phyloP scores from a whole-genome alignment of 2,888 invertebrate species.

The Volucella bombylans region DNA sequence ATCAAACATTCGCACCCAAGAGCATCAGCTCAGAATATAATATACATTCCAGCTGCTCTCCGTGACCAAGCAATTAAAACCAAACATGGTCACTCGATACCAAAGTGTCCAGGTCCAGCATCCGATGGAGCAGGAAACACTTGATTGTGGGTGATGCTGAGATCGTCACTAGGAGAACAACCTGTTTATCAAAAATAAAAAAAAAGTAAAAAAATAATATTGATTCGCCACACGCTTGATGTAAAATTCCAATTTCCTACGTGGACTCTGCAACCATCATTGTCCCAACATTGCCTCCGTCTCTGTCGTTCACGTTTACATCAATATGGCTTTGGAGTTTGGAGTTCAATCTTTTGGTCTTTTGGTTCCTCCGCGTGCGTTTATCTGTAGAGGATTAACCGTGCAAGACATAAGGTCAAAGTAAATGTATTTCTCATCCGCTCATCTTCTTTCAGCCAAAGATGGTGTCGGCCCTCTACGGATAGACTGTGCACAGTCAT shows the following conservation, averaged over 20 bases:
- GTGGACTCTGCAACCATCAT: conserved; percentile 13
- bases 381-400: conserved; percentile 69
- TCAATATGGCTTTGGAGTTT: conserved; percentile 45
- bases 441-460: conserved; percentile 58
- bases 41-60: conserved; percentile 11
- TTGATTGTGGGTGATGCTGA: conserved; percentile 59
- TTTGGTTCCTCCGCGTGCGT: conserved; percentile 57
- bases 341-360: conserved; percentile 29
- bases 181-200: conserved; percentile 62
- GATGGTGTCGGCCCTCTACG: conserved; percentile 56
- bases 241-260: conserved; percentile 60
- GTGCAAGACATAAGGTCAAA: conserved; percentile 72
- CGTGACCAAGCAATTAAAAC: conserved; percentile 66
- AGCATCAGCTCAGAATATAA: conserved; percentile 15
- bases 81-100: conserved; percentile 41
- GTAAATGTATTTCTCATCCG: conserved; percentile 72
- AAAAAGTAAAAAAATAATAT: conserved; percentile 61
- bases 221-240: conserved; percentile 68
- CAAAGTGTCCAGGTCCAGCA: conserved; percentile 12
- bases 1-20: conserved; percentile 9
- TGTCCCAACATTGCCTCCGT: conserved; percentile 21
- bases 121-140: conserved; percentile 55
- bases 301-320: conserved; percentile 45
- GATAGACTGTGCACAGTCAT: conserved; percentile 55
- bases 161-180: conserved; percentile 67